A percentile compares a stretch with the other conserved stretches of the same genome.
phyloP scores from a whole-genome alignment of 2,888 invertebrate species.

The Diogma glabrata region DNA sequence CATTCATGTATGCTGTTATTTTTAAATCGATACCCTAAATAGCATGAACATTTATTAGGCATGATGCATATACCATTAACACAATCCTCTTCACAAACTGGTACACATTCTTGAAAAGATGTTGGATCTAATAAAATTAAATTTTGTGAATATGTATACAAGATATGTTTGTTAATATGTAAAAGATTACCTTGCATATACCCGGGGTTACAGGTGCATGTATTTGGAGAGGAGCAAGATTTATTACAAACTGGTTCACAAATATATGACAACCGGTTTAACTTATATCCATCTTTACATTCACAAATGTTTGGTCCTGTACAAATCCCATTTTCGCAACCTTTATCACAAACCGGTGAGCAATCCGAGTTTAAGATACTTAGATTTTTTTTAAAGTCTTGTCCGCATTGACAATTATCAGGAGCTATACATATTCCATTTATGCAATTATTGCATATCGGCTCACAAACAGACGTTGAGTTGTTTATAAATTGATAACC shows the following conservation, averaged over 20 bases:
- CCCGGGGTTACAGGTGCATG: slow-evolving; percentile 32
- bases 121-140: too few species aligned
- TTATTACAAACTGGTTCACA: slow-evolving; percentile 30
- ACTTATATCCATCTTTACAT: slow-evolving; percentile 16
- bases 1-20: slow-evolving; percentile 11
- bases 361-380: slow-evolving; percentile 33
- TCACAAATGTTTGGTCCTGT: slow-evolving; percentile 7
- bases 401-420: slow-evolving; percentile 45
- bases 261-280: neutral
- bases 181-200: slow-evolving; percentile 31
- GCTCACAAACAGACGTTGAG: slow-evolving; percentile 25
- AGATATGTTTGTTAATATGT: too few species aligned
- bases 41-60: slow-evolving; percentile 43
- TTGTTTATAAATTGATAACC: slow-evolving; percentile 15
- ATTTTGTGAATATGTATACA: too few species aligned
- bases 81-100: slow-evolving; percentile 29
- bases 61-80: slow-evolving; percentile 26
- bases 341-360: slow-evolving; percentile 13
- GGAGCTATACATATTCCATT: slow-evolving; percentile 49
- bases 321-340: neutral
- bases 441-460: slow-evolving; percentile 33
- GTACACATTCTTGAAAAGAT: slow-evolving; percentile 26
- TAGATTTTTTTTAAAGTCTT: slow-evolving; percentile 37
- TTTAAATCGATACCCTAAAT: slow-evolving; percentile 28
- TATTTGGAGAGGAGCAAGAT: slow-evolving; percentile 25